Conservation (phyloP, 2,113 vertebrate genomes). For the Taxidea taxus region DNA sequence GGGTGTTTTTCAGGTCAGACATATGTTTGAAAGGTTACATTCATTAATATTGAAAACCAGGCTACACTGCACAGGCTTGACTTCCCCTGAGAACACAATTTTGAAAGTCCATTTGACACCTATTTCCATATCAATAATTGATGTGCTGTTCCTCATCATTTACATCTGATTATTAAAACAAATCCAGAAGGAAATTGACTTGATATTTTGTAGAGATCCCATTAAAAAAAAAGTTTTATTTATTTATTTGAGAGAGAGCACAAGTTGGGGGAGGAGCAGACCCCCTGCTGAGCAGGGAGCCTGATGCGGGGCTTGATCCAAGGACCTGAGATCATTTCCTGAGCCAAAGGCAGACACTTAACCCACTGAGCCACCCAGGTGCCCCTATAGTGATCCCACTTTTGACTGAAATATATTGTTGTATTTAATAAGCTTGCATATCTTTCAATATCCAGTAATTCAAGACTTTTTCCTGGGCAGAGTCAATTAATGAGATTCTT, state of each 20-base stretch:
- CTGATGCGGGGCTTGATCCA: too few species aligned
- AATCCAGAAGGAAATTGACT: neutral
- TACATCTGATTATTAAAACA: conserved; percentile 35
- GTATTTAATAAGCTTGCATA: neutral
- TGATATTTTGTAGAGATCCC: neutral
- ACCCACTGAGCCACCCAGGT: too few species aligned
- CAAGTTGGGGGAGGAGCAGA: too few species aligned
- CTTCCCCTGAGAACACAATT: neutral
- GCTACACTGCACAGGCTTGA: neutral
- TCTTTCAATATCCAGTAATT: conserved; percentile 31
- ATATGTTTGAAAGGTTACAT: neutral
- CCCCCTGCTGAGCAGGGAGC: too few species aligned
- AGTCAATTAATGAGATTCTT: conserved; percentile 27
- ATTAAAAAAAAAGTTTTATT: neutral
- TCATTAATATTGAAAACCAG: conserved; percentile 3
- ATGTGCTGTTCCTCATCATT: neutral
- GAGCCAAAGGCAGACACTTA: too few species aligned
- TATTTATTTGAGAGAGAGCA: too few species aligned
- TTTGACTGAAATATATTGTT: conserved; percentile 7
- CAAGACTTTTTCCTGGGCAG: neutral
- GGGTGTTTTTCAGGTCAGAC: neutral
- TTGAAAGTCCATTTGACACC: neutral
- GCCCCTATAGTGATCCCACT: neutral
- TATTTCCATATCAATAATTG: conserved; percentile 51
- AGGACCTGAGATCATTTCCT: too few species aligned